phyloP scores from a whole-genome alignment of 2,797 vertebrate genomes.

The Hypotaenidia okinawae region DNA sequence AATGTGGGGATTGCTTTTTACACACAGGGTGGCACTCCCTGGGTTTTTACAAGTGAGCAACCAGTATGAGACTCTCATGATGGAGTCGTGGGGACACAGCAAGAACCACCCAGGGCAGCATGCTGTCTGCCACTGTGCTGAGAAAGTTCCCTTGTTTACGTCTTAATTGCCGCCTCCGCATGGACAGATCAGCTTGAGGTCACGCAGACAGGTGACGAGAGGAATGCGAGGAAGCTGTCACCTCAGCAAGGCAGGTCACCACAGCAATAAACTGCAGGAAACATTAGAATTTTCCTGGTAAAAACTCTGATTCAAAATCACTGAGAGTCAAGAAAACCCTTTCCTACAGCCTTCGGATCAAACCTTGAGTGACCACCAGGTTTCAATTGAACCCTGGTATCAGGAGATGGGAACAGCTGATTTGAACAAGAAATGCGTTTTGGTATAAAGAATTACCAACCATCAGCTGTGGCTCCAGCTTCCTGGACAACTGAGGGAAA shows the following conservation, averaged over 20 bases:
- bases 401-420: not conserved
- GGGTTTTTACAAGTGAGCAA: not conserved
- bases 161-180: not conserved
- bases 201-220: slow-evolving; percentile 1
- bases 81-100: not conserved
- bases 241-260: slow-evolving; percentile 33
- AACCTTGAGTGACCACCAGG: not conserved
- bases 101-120: not conserved
- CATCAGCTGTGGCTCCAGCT: not conserved
- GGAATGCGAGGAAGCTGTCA: not conserved
- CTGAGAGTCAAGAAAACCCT: not conserved
- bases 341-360: not conserved
- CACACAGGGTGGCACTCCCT: not conserved
- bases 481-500: not conserved
- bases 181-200: slow-evolving; percentile 2
- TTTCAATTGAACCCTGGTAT: not conserved
- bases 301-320: not conserved
- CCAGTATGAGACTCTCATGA: accelerated
- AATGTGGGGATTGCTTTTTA: not conserved
- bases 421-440: not conserved
- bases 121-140: not conserved
- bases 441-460: not conserved
- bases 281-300: not conserved
- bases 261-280: not conserved
- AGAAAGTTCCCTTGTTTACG: slow-evolving; percentile 43